These are phyloP conservation scores for Eptatretus burgeri DNA, from an alignment of 2,113 vertebrate genomes.

Conservation along the genomic window DNA sequence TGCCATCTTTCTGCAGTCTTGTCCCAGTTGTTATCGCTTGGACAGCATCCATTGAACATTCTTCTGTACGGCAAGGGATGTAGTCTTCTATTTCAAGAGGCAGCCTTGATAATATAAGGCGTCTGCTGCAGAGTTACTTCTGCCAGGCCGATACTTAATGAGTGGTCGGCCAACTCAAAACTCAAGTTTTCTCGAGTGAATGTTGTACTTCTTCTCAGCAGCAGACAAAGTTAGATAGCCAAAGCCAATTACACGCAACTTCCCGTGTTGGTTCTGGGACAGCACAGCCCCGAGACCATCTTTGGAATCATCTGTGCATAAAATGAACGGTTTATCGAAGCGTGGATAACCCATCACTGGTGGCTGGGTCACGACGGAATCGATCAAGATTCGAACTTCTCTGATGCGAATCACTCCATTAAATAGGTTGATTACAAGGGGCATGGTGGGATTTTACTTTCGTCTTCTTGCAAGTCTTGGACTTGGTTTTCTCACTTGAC, in stretches of 20 bases:
- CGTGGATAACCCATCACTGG: constrained; percentile 3
- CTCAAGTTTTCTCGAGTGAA: constrained; percentile 11
- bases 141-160: constrained; percentile 9
- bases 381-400: not conserved
- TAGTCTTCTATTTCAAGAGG: constrained; percentile 7
- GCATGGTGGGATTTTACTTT: not conserved
- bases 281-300: constrained; percentile 8
- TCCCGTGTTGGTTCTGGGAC: constrained; percentile 9
- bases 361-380: not conserved
- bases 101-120: no score
- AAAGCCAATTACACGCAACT: constrained; percentile 9
- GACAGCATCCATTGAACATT: constrained; percentile 4
- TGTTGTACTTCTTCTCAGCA: constrained; percentile 10
- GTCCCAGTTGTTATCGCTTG: not conserved
- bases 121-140: constrained; percentile 7
- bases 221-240: constrained; percentile 8
- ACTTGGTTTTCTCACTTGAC: not conserved
- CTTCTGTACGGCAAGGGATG: constrained; percentile 4
- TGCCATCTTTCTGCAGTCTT: not conserved
- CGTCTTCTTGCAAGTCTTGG: not conserved
- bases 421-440: not conserved
- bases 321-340: not conserved
- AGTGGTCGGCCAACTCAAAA: constrained; percentile 9
- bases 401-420: not conserved
- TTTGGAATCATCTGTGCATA: not conserved